These are phyloP conservation scores for Agrochola macilenta DNA, from an alignment of 2,888 invertebrate species.

Conservation along the genomic window DNA sequence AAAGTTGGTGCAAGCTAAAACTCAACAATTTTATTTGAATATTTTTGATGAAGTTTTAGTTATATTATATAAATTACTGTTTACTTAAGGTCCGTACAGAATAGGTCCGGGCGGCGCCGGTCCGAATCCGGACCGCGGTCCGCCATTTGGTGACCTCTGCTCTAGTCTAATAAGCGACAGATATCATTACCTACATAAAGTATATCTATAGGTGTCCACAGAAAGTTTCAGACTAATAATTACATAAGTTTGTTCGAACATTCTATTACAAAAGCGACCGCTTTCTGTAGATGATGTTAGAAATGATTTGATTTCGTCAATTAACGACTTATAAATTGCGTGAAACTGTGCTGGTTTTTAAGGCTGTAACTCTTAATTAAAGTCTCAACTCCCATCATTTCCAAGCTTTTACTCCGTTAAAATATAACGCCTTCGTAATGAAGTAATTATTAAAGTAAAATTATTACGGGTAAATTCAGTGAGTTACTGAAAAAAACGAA, in stretches of 20 bases:
- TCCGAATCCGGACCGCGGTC: too few relatives aligned
- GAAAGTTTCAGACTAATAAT: conserved; percentile 43
- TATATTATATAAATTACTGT: too few relatives aligned
- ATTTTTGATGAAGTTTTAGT: too few relatives aligned
- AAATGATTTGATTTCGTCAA: conserved; percentile 42
- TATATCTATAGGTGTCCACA: conserved; percentile 9
- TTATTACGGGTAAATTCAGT: background rate
- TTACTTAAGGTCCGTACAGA: too few relatives aligned
- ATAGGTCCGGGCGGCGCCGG: too few relatives aligned
- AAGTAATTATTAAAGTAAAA: conserved; percentile 20
- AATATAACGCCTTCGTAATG: conserved; percentile 33
- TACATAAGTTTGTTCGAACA: conserved; percentile 44
- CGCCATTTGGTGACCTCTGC: too few relatives aligned
- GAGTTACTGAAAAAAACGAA: conserved; percentile 11
- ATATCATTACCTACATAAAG: background rate
- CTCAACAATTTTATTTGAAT: too few relatives aligned
- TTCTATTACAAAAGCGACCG: conserved; percentile 15
- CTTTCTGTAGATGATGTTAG: conserved; percentile 31
- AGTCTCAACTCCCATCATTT: conserved; percentile 31
- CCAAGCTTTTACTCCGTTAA: conserved; percentile 29
- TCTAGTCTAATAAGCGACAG: conserved; percentile 5
- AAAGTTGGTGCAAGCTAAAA: too few relatives aligned
- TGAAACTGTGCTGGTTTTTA: conserved; percentile 34
- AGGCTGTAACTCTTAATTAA: conserved; percentile 55
- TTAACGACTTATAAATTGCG: conserved; percentile 42